phyloP scores from a whole-genome alignment of 2,888 invertebrate species.

The Dynastes maya region DNA sequence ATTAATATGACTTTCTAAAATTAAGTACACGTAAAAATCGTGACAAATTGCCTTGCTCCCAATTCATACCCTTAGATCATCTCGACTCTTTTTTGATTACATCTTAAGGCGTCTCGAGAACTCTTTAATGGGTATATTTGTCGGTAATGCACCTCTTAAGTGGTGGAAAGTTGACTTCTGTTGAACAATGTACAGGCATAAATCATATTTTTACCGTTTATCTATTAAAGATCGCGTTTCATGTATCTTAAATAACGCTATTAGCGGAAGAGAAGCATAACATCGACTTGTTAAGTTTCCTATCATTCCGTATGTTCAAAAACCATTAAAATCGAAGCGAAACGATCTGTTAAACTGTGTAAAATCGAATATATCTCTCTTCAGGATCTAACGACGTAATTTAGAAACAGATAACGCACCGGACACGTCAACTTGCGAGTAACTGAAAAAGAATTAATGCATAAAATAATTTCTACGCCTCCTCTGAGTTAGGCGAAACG shows the following conservation, averaged over 20 bases:
- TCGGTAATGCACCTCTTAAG: no score
- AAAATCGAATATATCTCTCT: constrained; percentile 18
- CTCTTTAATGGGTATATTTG: no score
- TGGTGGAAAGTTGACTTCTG: no score
- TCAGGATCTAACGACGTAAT: constrained; percentile 29
- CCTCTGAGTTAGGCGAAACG: not conserved
- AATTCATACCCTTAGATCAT: no score
- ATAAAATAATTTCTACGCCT: constrained; percentile 10
- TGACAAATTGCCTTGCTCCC: no score
- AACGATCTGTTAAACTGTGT: constrained; percentile 25
- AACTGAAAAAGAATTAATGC: not conserved
- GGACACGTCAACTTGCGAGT: not conserved
- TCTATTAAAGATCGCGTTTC: not conserved
- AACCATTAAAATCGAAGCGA: constrained; percentile 33
- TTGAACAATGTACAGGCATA: no score
- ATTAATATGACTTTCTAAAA: no score
- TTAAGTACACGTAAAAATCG: no score
- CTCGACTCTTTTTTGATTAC: no score
- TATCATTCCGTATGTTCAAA: constrained; percentile 12
- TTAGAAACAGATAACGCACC: constrained; percentile 18
- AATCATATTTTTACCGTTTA: no score
- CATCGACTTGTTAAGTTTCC: constrained; percentile 10
- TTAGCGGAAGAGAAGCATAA: constrained; percentile 1
- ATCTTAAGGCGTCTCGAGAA: no score
- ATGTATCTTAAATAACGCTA: not conserved